Conservation (phyloP, 2,113 vertebrate species). For the Heterotis niloticus region DNA sequence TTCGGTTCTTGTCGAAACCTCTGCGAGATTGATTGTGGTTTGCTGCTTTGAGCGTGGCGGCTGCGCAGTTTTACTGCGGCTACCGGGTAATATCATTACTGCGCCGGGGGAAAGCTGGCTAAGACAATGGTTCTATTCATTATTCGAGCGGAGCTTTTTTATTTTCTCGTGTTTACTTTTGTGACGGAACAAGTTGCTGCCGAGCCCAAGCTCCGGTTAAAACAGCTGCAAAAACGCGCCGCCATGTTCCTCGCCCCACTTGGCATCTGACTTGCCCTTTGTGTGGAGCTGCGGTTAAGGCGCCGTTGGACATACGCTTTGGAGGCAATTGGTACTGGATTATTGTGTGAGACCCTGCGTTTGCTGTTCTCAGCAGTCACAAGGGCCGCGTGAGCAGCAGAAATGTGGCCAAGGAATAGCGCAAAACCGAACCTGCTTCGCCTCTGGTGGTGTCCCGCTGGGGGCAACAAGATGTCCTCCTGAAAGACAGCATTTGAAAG, state of each 20-base stretch:
- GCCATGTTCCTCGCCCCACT: slow-evolving; percentile 38
- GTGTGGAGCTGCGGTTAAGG: not conserved
- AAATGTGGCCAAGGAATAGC: too few relatives aligned
- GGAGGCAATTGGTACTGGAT: not conserved
- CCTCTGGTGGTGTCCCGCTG: not conserved
- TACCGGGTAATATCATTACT: slow-evolving; percentile 12
- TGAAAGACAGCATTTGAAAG: slow-evolving; percentile 46
- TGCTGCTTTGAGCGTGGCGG: slow-evolving; percentile 15
- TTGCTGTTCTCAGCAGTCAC: too few relatives aligned
- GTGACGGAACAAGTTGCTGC: slow-evolving; percentile 9
- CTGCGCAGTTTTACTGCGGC: slow-evolving; percentile 2
- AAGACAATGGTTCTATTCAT: slow-evolving; percentile 32
- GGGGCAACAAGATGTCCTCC: slow-evolving; percentile 34
- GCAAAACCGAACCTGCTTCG: too few relatives aligned
- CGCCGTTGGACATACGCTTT: not conserved
- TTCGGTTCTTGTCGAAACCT: slow-evolving; percentile 7
- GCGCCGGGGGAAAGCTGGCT: slow-evolving; percentile 53
- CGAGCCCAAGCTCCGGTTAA: not conserved
- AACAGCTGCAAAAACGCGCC: slow-evolving; percentile 48
- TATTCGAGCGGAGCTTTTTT: not conserved
- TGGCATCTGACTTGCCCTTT: not conserved
- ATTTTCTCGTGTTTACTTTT: slow-evolving; percentile 11
- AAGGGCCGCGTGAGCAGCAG: too few relatives aligned
- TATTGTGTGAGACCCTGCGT: not conserved
- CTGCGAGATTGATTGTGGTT: slow-evolving; percentile 7